These are phyloP conservation scores for Eleginops maclovinus DNA, from an alignment of 2,113 vertebrate species.

Conservation along the genomic window DNA sequence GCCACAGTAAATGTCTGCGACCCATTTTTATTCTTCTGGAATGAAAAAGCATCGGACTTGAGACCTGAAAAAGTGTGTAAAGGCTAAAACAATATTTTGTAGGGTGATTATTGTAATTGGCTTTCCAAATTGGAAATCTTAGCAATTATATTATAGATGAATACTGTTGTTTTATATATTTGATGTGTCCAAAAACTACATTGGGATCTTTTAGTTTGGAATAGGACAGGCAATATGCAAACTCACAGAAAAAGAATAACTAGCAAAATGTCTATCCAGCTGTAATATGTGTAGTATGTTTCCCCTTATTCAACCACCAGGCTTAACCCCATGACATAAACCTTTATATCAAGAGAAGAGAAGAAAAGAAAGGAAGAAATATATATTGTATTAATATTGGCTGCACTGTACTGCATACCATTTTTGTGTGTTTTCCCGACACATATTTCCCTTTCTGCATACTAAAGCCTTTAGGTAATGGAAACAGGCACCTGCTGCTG, in stretches of 20 bases:
- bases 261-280: background rate
- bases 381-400: background rate
- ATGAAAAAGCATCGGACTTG: slow-evolving; percentile 30
- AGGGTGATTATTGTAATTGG: slow-evolving; percentile 34
- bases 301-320: background rate
- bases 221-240: background rate
- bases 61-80: slow-evolving; percentile 21
- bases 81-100: slow-evolving; percentile 11
- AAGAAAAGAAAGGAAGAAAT: background rate
- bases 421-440: slow-evolving; percentile 50
- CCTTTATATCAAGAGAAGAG: background rate
- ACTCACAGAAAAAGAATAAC: no score
- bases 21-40: slow-evolving; percentile 55
- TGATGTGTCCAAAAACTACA: slow-evolving; percentile 9
- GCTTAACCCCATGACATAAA: background rate
- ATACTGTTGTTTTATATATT: slow-evolving; percentile 21
- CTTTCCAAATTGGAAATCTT: slow-evolving; percentile 16
- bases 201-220: slow-evolving; percentile 23
- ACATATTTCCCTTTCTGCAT: slow-evolving; percentile 71
- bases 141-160: slow-evolving; percentile 20
- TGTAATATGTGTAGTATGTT: background rate
- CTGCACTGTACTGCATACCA: slow-evolving; percentile 20
- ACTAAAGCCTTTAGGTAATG: slow-evolving; percentile 82
- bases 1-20: slow-evolving; percentile 40
- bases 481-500: slow-evolving; percentile 87